Evolutionary conservation across 2,888 invertebrate species (phyloP).

Genomic region (Hermodice carunculata): DNA sequence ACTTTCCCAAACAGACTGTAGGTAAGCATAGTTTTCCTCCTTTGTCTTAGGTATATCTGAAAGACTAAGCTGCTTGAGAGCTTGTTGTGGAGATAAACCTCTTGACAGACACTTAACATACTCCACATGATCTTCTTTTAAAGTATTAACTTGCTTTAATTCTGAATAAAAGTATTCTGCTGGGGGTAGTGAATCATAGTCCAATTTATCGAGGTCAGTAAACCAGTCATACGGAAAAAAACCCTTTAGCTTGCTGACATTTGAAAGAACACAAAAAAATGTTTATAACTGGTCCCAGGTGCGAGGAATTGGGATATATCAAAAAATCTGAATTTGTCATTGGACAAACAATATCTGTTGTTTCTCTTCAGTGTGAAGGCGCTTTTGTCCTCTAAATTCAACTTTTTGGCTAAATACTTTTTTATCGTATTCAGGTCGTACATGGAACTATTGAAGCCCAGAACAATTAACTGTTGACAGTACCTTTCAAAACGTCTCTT

Average conservation of each 20-base stretch:
- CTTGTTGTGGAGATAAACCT: neutral
- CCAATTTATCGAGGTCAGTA: conserved; percentile 1
- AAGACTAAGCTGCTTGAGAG: too few relatives aligned
- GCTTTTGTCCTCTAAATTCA: neutral
- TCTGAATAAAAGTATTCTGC: neutral
- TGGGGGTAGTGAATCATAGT: neutral
- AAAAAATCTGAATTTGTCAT: neutral
- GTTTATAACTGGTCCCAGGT: neutral
- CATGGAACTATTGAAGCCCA: neutral
- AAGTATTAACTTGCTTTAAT: neutral
- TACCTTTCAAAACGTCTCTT: neutral
- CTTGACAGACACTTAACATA: neutral
- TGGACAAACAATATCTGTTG: neutral
- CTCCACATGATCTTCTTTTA: neutral
- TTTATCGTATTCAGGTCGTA: conserved; percentile 11
- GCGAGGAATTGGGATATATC: conserved; percentile 4
- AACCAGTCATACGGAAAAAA: conserved; percentile 14
- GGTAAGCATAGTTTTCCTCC: neutral
- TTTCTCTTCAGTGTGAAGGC: neutral
- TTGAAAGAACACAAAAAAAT: conserved; percentile 4
- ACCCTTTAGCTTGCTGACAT: neutral
- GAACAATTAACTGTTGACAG: neutral
- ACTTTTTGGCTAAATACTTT: neutral
- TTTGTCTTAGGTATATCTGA: too few relatives aligned
- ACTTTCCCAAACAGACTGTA: neutral